These are phyloP conservation scores for Centropyge bicolor DNA, from an alignment of 2,797 vertebrate species.

Conservation along the genomic window DNA sequence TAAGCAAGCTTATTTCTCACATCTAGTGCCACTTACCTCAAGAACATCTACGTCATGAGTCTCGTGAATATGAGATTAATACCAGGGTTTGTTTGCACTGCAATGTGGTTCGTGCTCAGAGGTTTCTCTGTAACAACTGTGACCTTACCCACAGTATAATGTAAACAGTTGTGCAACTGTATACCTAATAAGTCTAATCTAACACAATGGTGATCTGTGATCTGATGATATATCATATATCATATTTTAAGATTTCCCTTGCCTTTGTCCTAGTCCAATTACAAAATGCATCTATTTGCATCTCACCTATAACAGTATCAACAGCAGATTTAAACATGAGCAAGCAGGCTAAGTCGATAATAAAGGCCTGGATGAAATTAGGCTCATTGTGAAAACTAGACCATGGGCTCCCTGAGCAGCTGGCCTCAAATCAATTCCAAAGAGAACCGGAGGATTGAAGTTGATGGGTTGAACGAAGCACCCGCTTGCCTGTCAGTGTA, in stretches of 20 bases:
- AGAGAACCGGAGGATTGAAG: constrained; percentile 34
- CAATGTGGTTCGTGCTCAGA: not conserved
- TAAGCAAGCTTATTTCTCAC: not conserved
- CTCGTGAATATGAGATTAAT: not conserved
- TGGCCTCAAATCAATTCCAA: constrained; percentile 53
- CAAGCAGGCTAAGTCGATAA: not conserved
- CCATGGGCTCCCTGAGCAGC: constrained; percentile 38
- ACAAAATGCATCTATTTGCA: not conserved
- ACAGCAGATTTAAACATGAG: constrained; percentile 1
- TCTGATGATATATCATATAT: not conserved
- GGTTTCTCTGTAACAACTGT: not conserved
- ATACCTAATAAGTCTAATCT: not conserved
- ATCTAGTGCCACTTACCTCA: not conserved
- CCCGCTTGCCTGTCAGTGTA: constrained; percentile 27
- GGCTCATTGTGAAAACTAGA: constrained; percentile 54
- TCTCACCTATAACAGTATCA: not conserved
- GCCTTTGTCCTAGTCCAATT: constrained; percentile 1
- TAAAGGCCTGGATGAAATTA: constrained; percentile 34
- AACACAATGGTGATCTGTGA: not conserved
- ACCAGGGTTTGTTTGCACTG: not conserved
- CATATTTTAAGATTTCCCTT: not conserved
- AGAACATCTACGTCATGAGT: not conserved
- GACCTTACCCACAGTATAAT: not conserved
- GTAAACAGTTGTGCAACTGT: not conserved
- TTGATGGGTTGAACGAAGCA: constrained; percentile 38